Evolutionary conservation across 2,113 vertebrate species (phyloP).

Genomic region (Prietella phreatophila): DNA sequence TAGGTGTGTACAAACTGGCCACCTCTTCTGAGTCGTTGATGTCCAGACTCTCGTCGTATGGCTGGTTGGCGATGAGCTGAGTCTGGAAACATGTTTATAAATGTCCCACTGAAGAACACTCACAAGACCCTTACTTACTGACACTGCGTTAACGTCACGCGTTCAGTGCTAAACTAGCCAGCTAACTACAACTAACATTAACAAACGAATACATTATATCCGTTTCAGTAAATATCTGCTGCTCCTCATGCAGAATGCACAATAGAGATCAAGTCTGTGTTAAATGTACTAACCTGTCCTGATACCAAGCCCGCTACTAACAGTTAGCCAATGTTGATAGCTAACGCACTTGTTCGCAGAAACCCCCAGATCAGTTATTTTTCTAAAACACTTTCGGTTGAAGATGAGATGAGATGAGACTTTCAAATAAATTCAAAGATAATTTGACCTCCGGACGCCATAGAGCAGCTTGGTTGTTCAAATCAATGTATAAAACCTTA

Average conservation of each 20-base stretch:
- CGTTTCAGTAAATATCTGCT: not conserved
- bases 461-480: not conserved
- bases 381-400: not conserved
- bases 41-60: constrained; percentile 88
- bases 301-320: not conserved
- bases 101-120: not conserved
- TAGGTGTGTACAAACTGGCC: constrained; percentile 71
- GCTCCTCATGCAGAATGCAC: not conserved
- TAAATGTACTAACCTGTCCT: not conserved
- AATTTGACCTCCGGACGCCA: not conserved
- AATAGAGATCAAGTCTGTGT: not conserved
- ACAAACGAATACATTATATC: not conserved
- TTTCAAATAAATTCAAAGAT: not conserved
- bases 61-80: constrained; percentile 78
- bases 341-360: not conserved
- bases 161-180: not conserved
- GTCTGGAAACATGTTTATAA: constrained; percentile 54
- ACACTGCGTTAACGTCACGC: not conserved
- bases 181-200: not conserved
- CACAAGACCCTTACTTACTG: not conserved
- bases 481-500: not conserved
- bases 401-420: no score
- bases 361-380: not conserved
- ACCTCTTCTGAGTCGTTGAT: constrained; percentile 79
- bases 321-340: not conserved